phyloP scores from a whole-genome alignment of 1,140 invertebrate genomes.

The Episyrphus balteatus region DNA sequence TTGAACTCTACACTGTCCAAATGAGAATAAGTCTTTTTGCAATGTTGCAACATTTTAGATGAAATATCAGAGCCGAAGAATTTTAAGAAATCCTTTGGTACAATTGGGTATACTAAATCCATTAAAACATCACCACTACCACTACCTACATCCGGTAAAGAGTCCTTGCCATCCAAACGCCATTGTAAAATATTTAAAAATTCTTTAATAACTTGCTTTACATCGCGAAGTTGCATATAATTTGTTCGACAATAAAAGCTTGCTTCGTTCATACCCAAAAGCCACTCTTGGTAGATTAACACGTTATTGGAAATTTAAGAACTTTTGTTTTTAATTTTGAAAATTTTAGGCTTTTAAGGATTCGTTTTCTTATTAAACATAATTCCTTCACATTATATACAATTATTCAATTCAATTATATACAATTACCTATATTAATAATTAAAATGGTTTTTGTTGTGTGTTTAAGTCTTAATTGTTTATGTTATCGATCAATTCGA shows the following conservation, averaged over 20 bases:
- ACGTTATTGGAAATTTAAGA: too few relatives aligned
- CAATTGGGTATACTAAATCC: conserved; percentile 49
- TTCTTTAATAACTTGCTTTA: conserved; percentile 52
- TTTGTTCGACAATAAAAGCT: conserved; percentile 52
- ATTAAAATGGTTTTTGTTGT: too few relatives aligned
- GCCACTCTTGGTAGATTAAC: too few relatives aligned
- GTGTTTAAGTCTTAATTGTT: too few relatives aligned
- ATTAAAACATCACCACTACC: conserved; percentile 64
- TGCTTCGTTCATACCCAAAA: conserved; percentile 58
- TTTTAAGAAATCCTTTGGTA: conserved; percentile 43
- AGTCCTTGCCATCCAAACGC: conserved; percentile 41
- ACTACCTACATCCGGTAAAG: conserved; percentile 65
- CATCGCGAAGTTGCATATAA: conserved; percentile 54
- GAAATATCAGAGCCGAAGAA: conserved; percentile 58
- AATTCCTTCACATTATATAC: too few relatives aligned
- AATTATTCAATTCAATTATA: too few relatives aligned
- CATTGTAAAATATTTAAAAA: conserved; percentile 49
- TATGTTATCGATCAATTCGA: too few relatives aligned
- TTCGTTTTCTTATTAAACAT: too few relatives aligned
- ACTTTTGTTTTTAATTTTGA: too few relatives aligned
- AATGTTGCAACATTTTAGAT: conserved; percentile 55
- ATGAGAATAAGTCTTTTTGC: conserved; percentile 41
- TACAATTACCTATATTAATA: too few relatives aligned
- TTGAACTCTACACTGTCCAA: conserved; percentile 42
- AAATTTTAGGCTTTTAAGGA: too few relatives aligned